Base-by-base conservation (phyloP, 2,113 vertebrate species). In the Pseudorasbora parva region DNA sequence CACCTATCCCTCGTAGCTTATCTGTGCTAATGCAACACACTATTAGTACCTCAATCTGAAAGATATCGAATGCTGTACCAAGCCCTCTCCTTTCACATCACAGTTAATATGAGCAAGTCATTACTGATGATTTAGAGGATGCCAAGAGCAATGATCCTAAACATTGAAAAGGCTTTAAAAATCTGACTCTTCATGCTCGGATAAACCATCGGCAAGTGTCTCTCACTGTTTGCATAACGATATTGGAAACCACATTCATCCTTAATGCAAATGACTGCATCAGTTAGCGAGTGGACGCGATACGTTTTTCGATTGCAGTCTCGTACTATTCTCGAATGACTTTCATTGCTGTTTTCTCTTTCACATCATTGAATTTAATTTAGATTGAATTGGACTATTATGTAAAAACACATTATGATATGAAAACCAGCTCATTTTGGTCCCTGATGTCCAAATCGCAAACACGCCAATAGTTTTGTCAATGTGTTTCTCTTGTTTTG, bases 151-250 rank as follows among this genome's bases (percentile, higher is more conserved):
- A 21, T 76, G 41, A 81, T 43, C 43, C 59, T 51, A 78, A 60
- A 86, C 78, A 72, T 49, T 27, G 43, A 86, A 25, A 41, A 78
- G 81, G 17, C 69, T 79, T 41, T 79, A 77, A 82, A 49, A 88
- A 85, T 76, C 56, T 33, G 27, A 86, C 68, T 81, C n/a, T 73
- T 69, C 86, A 82, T 60, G 81, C 80, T 19, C 41, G 59, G 85
- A 84, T 73, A 68, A 82, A n/a, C 57, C 49, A 57, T 62, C 57
- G 43, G 62, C 25, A 51, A 71, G 41, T 69, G 45, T 69, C 62
- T 54, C 25, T 60, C 74, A 49, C 45, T 78, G 25, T 82, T 85
- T 85, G 83, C 83, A 82, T 75, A 73, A 75, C 49, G 62, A 85
- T 75, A 74, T 51, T 17, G 30, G 64, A 59, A 85, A 25, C 27